A percentile compares a stretch with the other conserved stretches of the same genome.
These are phyloP conservation scores for Epistrophe grossulariae DNA, from an alignment of 2,888 invertebrate species.

Conservation along the genomic window DNA sequence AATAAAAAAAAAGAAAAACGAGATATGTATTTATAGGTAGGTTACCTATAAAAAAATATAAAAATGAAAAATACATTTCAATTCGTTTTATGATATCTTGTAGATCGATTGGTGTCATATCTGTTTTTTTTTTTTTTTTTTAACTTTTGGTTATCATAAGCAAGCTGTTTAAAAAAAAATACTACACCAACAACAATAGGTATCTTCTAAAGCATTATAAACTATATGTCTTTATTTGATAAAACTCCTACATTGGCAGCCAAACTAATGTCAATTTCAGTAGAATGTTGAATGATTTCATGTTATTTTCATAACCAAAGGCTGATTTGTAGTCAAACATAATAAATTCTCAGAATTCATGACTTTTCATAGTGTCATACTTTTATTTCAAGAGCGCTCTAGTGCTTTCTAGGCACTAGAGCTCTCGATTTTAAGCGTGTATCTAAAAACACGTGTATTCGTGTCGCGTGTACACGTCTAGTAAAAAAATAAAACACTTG, in stretches of 20 bases:
- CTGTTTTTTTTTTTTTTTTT: not conserved
- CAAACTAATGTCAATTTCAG: not conserved
- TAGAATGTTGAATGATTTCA: not conserved
- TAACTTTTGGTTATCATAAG: conserved; percentile 42
- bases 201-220: not conserved
- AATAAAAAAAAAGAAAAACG: not conserved
- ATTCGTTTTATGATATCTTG: conserved; percentile 52
- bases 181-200: not conserved
- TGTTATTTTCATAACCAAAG: not conserved
- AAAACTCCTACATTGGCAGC: not conserved
- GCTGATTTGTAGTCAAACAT: not conserved
- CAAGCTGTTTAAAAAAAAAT: not conserved
- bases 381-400: no score
- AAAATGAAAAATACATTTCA: conserved; percentile 31
- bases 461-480: no score
- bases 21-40: not conserved
- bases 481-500: no score
- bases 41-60: not conserved
- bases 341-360: no score
- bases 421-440: no score
- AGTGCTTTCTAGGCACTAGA: no score
- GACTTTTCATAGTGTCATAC: no score
- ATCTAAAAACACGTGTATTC: no score
- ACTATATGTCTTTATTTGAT: not conserved
- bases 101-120: conserved; percentile 61